A percentile compares a stretch with the other conserved stretches of the same genome.
phyloP scores from a whole-genome alignment of 2,888 invertebrate genomes.

The Rosalia funebris region DNA sequence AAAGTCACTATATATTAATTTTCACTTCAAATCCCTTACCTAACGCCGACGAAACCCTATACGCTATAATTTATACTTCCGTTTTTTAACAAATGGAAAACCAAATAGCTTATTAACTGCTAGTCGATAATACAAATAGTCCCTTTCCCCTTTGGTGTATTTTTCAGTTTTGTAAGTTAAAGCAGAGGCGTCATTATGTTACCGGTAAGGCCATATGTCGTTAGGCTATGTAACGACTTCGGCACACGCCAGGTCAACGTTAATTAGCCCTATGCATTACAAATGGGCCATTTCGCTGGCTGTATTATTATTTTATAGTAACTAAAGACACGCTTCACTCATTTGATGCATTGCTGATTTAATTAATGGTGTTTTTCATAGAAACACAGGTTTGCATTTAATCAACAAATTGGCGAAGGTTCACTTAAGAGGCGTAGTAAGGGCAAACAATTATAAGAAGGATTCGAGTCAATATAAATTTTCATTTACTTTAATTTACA shows the following conservation, averaged over 20 bases:
- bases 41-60: constrained; percentile 7
- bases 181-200: constrained; percentile 22
- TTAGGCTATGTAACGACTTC: constrained; percentile 37
- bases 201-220: constrained; percentile 48
- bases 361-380: constrained; percentile 28
- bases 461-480: too few species aligned
- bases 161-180: constrained; percentile 6
- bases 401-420: not conserved
- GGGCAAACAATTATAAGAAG: too few species aligned
- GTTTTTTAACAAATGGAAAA: constrained; percentile 19
- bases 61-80: constrained; percentile 12
- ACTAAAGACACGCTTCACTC: constrained; percentile 46
- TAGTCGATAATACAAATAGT: not conserved
- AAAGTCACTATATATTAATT: constrained; percentile 8
- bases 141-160: constrained; percentile 9
- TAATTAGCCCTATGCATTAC: constrained; percentile 45
- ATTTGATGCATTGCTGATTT: constrained; percentile 45
- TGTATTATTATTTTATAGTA: constrained; percentile 42
- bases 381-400: not conserved
- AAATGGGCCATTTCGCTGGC: constrained; percentile 37
- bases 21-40: not conserved
- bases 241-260: constrained; percentile 44
- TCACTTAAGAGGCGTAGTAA: too few species aligned
- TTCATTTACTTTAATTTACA: too few species aligned
- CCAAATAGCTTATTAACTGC: constrained; percentile 17